Conservation (phyloP, 2,797 vertebrate species). For the Tiaroga cobitis region DNA sequence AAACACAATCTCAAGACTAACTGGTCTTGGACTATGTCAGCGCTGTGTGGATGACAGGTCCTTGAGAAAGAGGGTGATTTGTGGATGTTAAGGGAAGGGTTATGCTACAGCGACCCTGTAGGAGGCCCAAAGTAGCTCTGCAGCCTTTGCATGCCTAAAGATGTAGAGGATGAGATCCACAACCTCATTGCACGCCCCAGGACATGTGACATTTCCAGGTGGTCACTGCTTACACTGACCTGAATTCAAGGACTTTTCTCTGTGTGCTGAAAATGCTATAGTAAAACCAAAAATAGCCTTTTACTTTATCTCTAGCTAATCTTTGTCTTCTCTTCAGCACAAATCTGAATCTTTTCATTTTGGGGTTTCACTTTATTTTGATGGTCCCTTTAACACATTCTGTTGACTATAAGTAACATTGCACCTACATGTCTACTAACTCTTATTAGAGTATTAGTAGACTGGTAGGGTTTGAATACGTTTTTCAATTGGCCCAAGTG, state of each 20-base stretch:
- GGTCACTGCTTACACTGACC: constrained; percentile 10
- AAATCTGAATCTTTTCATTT: too few relatives aligned
- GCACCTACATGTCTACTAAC: too few relatives aligned
- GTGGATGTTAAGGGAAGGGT: constrained; percentile 43
- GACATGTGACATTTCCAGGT: constrained; percentile 30
- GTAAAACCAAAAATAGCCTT: background rate
- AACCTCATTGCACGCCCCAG: background rate
- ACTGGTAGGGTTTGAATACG: too few relatives aligned
- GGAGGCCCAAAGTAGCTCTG: constrained; percentile 37
- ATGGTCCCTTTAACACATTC: too few relatives aligned
- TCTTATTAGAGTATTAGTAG: too few relatives aligned
- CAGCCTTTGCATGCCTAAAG: constrained; percentile 33
- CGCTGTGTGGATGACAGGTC: constrained; percentile 16
- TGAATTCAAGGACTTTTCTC: constrained; percentile 5
- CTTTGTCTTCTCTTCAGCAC: too few relatives aligned
- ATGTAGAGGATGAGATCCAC: constrained; percentile 33
- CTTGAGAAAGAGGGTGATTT: constrained; percentile 43
- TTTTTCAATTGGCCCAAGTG: too few relatives aligned
- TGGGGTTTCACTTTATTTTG: too few relatives aligned
- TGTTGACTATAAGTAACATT: too few relatives aligned
- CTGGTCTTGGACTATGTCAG: constrained; percentile 6
- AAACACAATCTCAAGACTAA: constrained; percentile 23
- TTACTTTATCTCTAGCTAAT: background rate
- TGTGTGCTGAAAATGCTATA: background rate
- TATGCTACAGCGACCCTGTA: constrained; percentile 38